A percentile compares a stretch with the other conserved stretches of the same genome.
Conservation (phyloP, 2,888 invertebrate species). For the Cremastobaeus sp. region DNA sequence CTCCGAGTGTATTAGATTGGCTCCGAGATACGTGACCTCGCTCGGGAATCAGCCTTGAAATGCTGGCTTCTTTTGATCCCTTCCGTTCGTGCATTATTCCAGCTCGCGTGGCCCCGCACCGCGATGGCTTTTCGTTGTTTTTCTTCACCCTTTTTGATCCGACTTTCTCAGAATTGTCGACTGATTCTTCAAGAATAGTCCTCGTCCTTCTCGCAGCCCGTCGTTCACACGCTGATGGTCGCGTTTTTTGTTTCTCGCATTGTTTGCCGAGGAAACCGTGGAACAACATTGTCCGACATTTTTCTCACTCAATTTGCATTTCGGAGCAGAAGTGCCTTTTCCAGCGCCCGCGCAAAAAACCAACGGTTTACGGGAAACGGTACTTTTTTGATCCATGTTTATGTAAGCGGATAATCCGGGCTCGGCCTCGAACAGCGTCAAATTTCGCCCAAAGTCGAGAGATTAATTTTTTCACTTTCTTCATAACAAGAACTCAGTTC, state of each 20-base stretch:
- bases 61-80: slow-evolving; percentile 31
- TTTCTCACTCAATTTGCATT: slow-evolving; percentile 20
- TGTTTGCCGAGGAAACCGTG: slow-evolving; percentile 30
- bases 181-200: slow-evolving; percentile 14
- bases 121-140: slow-evolving; percentile 33
- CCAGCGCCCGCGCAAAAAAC: too few relatives aligned
- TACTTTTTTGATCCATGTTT: too few relatives aligned
- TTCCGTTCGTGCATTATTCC: too few relatives aligned
- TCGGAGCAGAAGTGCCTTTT: too few relatives aligned
- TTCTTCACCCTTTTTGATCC: slow-evolving; percentile 38
- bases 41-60: slow-evolving; percentile 76
- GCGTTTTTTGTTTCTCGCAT: slow-evolving; percentile 47
- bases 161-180: slow-evolving; percentile 46
- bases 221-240: too few relatives aligned
- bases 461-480: too few relatives aligned
- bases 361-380: too few relatives aligned
- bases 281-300: slow-evolving; percentile 18
- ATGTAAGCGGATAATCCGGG: too few relatives aligned
- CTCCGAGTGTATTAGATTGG: slow-evolving; percentile 77
- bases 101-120: too few relatives aligned
- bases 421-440: too few relatives aligned
- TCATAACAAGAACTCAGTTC: too few relatives aligned
- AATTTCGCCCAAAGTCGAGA: too few relatives aligned
- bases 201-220: slow-evolving; percentile 20
- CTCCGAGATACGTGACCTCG: slow-evolving; percentile 77